phyloP scores from a whole-genome alignment of 1,140 invertebrate genomes.

The Drosophila ambigua region DNA sequence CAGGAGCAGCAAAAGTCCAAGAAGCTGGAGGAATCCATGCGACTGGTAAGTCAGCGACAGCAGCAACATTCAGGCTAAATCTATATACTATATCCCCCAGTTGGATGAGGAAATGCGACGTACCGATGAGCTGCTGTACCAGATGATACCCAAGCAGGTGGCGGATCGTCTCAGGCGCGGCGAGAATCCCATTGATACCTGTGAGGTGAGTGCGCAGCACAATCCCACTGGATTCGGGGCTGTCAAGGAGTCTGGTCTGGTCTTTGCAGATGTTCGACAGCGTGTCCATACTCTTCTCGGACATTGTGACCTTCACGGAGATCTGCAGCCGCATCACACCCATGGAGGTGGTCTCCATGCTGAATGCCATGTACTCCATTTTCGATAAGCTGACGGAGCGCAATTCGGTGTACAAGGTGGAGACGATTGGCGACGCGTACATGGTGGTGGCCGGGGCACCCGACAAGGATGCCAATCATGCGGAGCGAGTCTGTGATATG shows the following conservation, averaged over 20 bases:
- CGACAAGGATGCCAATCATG: constrained; percentile 94
- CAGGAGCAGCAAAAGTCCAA: constrained; percentile 98
- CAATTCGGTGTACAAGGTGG: constrained; percentile 98
- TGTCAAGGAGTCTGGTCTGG: no score
- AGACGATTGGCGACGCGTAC: constrained; percentile 98
- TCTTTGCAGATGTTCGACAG: constrained; percentile 92
- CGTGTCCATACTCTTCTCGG: constrained; percentile 97
- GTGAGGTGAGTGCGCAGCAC: constrained; percentile 89
- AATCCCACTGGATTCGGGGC: no score
- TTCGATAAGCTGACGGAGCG: constrained; percentile 96
- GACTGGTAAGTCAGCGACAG: constrained; percentile 62
- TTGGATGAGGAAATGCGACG: constrained; percentile 97
- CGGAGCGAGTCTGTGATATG: constrained; percentile 97
- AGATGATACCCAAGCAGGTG: constrained; percentile 99
- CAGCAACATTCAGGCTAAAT: no score
- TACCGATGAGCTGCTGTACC: constrained; percentile 97
- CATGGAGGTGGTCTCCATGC: constrained; percentile 98
- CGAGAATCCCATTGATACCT: constrained; percentile 97
- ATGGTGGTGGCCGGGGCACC: constrained; percentile 98
- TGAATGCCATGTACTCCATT: constrained; percentile 97
- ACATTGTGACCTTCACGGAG: constrained; percentile 98
- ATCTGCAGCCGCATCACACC: constrained; percentile 97
- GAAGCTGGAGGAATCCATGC: constrained; percentile 98
- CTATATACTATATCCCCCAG: constrained; percentile 84
- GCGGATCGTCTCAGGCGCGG: constrained; percentile 96